phyloP scores from a whole-genome alignment of 2,888 invertebrate species.

The Pheosia gnoma region DNA sequence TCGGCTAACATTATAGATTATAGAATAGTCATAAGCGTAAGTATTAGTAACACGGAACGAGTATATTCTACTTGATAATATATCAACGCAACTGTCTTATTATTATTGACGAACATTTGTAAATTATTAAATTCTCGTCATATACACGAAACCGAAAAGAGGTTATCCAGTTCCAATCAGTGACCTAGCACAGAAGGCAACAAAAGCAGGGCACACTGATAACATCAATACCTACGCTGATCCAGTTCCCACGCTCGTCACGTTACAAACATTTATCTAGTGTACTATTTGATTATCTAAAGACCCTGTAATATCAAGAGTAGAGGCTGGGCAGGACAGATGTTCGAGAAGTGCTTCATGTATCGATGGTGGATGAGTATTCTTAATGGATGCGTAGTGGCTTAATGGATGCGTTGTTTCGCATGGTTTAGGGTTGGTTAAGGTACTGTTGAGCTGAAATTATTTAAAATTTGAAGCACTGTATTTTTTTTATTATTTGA shows the following conservation, averaged over 20 bases:
- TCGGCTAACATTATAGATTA: too few relatives aligned
- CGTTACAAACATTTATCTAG: constrained; percentile 8
- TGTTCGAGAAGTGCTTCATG: not conserved
- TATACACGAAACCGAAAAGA: not conserved
- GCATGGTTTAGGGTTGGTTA: too few relatives aligned
- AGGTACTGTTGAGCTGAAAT: too few relatives aligned
- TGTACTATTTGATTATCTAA: not conserved
- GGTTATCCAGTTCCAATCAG: not conserved
- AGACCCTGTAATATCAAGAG: not conserved
- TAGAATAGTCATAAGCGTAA: too few relatives aligned
- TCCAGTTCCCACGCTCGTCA: constrained; percentile 11
- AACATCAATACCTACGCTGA: constrained; percentile 10
- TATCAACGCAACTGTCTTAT: too few relatives aligned
- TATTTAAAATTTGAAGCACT: too few relatives aligned
- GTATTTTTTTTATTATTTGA: too few relatives aligned
- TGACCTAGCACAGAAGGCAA: constrained; percentile 1
- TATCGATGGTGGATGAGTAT: not conserved
- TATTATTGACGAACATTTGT: too few relatives aligned
- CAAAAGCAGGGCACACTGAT: constrained; percentile 6
- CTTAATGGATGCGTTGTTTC: too few relatives aligned
- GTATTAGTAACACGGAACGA: too few relatives aligned
- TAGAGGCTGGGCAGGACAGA: not conserved
- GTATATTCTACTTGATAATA: too few relatives aligned
- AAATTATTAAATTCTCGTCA: too few relatives aligned
- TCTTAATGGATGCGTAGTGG: not conserved